These are phyloP conservation scores for Acleris laterana DNA, from an alignment of 2,888 invertebrate genomes.

Conservation along the genomic window DNA sequence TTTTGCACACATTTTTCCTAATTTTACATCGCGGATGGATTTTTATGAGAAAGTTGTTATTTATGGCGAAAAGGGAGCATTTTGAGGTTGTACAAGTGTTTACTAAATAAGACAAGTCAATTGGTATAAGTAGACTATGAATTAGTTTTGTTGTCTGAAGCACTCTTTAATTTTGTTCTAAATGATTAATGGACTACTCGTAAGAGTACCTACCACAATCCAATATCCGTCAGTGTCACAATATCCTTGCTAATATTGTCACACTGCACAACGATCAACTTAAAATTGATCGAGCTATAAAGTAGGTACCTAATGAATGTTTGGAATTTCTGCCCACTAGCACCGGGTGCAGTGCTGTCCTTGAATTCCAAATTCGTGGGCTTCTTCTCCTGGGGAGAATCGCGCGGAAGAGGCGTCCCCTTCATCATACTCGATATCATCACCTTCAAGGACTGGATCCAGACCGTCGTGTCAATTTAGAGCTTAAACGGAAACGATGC, in stretches of 20 bases:
- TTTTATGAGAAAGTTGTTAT: too few species aligned
- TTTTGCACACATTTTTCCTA: too few species aligned
- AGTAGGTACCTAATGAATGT: too few species aligned
- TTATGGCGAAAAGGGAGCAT: too few species aligned
- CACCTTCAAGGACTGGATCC: slow-evolving; percentile 58
- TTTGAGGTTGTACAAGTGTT: too few species aligned
- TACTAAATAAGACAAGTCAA: too few species aligned
- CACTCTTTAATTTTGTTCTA: not conserved
- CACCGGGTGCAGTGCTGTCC: slow-evolving; percentile 57
- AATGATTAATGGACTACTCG: not conserved
- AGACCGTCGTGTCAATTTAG: slow-evolving; percentile 44
- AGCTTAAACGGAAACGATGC: too few species aligned
- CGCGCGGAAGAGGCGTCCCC: slow-evolving; percentile 49
- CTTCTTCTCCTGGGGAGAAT: slow-evolving; percentile 67
- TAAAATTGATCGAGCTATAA: too few species aligned
- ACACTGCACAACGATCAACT: too few species aligned
- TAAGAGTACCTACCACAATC: not conserved
- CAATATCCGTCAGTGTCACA: not conserved
- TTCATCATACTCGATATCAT: slow-evolving; percentile 55
- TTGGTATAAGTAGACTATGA: too few species aligned
- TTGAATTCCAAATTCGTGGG: slow-evolving; percentile 52
- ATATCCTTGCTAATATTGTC: too few species aligned
- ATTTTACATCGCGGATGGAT: too few species aligned
- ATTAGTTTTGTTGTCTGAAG: not conserved
- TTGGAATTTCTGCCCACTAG: slow-evolving; percentile 49